Percentiles rank a stretch among this genome's conserved stretches.
phyloP scores from a whole-genome alignment of 2,797 vertebrate species.

The Balearica regulorum region DNA sequence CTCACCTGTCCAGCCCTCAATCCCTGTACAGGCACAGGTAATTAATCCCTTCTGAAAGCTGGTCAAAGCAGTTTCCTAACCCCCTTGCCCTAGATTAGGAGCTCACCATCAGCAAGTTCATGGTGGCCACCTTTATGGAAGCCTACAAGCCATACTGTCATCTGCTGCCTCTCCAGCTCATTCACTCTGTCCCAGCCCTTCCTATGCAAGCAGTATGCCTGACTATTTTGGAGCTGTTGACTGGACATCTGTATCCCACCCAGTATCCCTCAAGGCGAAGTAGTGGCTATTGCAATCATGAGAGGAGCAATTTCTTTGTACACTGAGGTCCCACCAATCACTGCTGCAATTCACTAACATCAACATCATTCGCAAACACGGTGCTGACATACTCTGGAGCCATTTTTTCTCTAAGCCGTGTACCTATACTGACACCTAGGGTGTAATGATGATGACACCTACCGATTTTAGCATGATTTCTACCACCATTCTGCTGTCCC shows the following conservation, averaged over 20 bases:
- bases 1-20: neutral
- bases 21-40: neutral
- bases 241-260: neutral
- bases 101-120: neutral
- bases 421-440: constrained; percentile 51
- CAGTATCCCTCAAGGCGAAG: neutral
- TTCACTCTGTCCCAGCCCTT: neutral
- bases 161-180: neutral
- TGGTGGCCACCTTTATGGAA: neutral
- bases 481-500: neutral
- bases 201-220: rapidly evolving
- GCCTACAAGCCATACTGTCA: neutral
- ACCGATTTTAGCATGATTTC: neutral
- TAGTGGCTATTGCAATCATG: rapidly evolving
- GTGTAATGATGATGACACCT: neutral
- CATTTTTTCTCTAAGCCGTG: neutral
- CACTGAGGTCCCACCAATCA: neutral
- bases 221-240: neutral
- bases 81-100: neutral
- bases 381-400: neutral
- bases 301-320: neutral
- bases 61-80: neutral
- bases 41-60: neutral
- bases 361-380: rapidly evolving
- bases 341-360: neutral